Base-by-base conservation (phyloP, 2,113 vertebrate species). In the Bolborhynchus lineola region DNA sequence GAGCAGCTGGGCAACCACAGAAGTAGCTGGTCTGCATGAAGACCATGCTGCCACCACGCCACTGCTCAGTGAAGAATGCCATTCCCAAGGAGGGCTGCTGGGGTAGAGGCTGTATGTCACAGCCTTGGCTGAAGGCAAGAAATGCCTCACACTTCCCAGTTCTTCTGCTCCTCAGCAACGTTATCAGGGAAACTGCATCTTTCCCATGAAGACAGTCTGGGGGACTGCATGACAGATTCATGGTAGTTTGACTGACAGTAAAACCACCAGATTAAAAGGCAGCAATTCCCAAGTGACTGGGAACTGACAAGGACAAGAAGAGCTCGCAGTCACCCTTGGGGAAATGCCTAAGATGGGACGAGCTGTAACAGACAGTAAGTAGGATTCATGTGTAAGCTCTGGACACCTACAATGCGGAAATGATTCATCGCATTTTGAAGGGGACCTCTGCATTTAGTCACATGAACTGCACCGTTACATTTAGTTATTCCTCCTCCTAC, bases 351-450 rank as follows among this genome's bases (percentile, higher is more conserved):
- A 37, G 70, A 28, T 95, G 62, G 72, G 62, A 85, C 87, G 91
- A 79, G 52, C 70, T 89, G 69, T 25, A 93, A 81, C 33, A 90
- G 85, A 91, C 42, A 82, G 31, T 19, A 75, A 65, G 86, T 93
- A 76, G 82, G 94, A 92, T 88, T 93, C 37, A 44, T 67, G 68
- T 92, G 71, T 94, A 92, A 94, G 90, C 67, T 86, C 53, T n/a
- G 64, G 85, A 88, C 86, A 94, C 86, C 82, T 90, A 92, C 88
- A 81, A 62, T 41, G 68, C 77, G 86, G 90, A 94, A 93, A 82
- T 90, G 31, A 94, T 93, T 93, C 37, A 83, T 90, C 68, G 70
- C 63, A 23, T 88, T 94, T 92, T 57, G 86, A 93, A 92, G 86
- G 80, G 79, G 93, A 93, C 79, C 82, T 96, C 44, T 88, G 75